A percentile compares a stretch with the other conserved stretches of the same genome.
These are phyloP conservation scores for Celastrina argiolus DNA, from an alignment of 2,888 invertebrate species.

Conservation along the genomic window DNA sequence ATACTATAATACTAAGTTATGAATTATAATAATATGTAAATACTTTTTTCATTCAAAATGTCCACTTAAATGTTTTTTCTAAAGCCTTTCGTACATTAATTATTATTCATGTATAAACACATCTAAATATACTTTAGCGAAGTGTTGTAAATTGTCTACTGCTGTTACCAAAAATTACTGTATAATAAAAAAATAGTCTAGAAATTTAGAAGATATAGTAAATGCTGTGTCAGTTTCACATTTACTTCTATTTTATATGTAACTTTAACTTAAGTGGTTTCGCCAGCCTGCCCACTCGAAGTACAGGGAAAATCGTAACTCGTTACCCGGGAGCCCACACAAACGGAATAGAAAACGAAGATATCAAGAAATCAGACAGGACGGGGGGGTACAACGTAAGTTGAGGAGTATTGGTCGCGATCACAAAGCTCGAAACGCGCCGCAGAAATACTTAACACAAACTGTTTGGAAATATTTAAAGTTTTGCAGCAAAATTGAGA, in stretches of 20 bases:
- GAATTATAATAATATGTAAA: too few relatives aligned
- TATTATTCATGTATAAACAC: too few relatives aligned
- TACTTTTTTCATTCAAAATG: too few relatives aligned
- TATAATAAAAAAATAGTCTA: not conserved
- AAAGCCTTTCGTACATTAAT: too few relatives aligned
- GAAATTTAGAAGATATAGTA: not conserved
- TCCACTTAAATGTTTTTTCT: too few relatives aligned
- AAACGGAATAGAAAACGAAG: slow-evolving; percentile 39
- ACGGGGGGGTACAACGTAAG: slow-evolving; percentile 35
- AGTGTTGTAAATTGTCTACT: not conserved
- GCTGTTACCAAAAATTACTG: not conserved
- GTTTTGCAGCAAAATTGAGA: slow-evolving; percentile 25
- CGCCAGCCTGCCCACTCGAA: slow-evolving; percentile 15
- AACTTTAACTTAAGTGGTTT: slow-evolving; percentile 6
- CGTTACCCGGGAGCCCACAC: slow-evolving; percentile 30
- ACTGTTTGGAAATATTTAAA: slow-evolving; percentile 31
- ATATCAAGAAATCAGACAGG: slow-evolving; percentile 38
- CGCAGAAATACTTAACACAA: slow-evolving; percentile 26
- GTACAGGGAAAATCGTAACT: slow-evolving; percentile 21
- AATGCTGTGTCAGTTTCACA: not conserved
- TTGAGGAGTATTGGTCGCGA: slow-evolving; percentile 34
- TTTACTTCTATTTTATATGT: not conserved
- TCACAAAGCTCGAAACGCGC: slow-evolving; percentile 28
- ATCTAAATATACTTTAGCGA: too few relatives aligned
- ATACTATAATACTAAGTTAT: too few relatives aligned